Evolutionary conservation across 2,888 invertebrate genomes (phyloP), one percentile per base, ranked within the genome.

Genomic region (Amphipoea oculea): DNA sequence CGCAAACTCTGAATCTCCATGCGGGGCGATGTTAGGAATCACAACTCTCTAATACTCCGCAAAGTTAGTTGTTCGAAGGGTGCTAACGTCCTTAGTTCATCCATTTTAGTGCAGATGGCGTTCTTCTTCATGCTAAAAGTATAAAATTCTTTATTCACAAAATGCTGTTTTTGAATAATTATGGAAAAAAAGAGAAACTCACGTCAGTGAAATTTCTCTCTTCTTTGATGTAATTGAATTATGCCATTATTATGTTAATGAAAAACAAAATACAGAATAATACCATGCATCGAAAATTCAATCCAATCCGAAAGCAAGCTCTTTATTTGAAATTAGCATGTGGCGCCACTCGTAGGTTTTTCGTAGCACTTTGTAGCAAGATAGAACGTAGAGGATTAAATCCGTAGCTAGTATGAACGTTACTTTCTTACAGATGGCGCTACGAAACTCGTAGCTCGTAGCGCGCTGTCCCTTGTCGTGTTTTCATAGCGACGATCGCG

Each of bases 391-490:
- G 57, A 23, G 11, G 23, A 42, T 40, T 51, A 9, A 14, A 66
- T 20, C 2, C 54, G 45, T 48, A 71, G 65, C 79, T 48, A 78
- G n/a, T 36, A 20, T 6, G 2, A 45, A 4, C 20, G 40, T 17
- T 4, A 54, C n/a, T 54, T 51, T 36, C 9, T 6, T 20, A 68
- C 14, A 23, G 36, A 71, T 54, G 76, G 40, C 45, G 81, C 81
- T 76, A 76, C 60, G 48, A 45, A 60, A n/a, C 36, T 66, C 40
- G 63, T 54, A 73, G 69, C 40, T 20, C 76, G 67, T 63, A 81
- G 81, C 45, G 29, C 60, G 14, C 60, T 23, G 12, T 4, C 1
- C 4, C 4, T 7, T 12, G 4, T 23, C 51, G 48, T 66, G n/a
- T 69, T 78, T 69, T 66, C 65, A 40, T 54, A 82, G 60, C 20